Evolutionary conservation across 2,888 invertebrate genomes (phyloP).

Genomic region (Pollenia griseotomentosa): DNA sequence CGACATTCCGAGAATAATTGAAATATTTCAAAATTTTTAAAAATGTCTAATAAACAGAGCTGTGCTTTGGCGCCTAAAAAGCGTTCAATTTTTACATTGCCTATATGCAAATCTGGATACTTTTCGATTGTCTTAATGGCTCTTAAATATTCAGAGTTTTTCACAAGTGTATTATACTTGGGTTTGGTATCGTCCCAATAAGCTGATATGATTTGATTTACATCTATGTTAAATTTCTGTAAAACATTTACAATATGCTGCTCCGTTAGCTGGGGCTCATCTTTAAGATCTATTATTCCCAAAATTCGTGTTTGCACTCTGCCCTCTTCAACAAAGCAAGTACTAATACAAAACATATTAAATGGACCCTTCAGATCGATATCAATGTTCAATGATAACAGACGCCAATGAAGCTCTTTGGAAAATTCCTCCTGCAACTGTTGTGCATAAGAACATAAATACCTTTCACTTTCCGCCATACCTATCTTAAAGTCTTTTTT

Average conservation of each 20-base stretch:
- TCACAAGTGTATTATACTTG: neutral
- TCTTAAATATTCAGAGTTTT: constrained; percentile 46
- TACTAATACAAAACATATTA: constrained; percentile 44
- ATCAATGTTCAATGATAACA: constrained; percentile 61
- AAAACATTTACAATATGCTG: constrained; percentile 37
- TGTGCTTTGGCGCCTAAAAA: constrained; percentile 54
- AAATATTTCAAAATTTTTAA: constrained; percentile 52
- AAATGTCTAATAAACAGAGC: constrained; percentile 50
- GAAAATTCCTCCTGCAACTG: constrained; percentile 28
- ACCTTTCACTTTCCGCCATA: constrained; percentile 8
- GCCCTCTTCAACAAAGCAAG: constrained; percentile 31
- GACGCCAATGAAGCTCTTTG: constrained; percentile 48
- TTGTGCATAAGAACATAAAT: constrained; percentile 18
- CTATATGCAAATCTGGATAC: neutral
- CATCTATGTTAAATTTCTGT: constrained; percentile 58
- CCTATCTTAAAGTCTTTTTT: constrained; percentile 24
- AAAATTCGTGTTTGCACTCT: constrained; percentile 27
- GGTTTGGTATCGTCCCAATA: constrained; percentile 55
- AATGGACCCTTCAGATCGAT: constrained; percentile 7
- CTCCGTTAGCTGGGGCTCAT: constrained; percentile 1
- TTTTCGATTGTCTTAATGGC: constrained; percentile 42
- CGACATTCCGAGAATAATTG: constrained; percentile 52
- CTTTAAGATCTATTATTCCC: constrained; percentile 44
- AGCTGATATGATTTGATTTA: constrained; percentile 50
- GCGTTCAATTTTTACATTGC: constrained; percentile 38